Base-by-base conservation (phyloP, 2,113 vertebrate genomes). In the Pitta sordida region DNA sequence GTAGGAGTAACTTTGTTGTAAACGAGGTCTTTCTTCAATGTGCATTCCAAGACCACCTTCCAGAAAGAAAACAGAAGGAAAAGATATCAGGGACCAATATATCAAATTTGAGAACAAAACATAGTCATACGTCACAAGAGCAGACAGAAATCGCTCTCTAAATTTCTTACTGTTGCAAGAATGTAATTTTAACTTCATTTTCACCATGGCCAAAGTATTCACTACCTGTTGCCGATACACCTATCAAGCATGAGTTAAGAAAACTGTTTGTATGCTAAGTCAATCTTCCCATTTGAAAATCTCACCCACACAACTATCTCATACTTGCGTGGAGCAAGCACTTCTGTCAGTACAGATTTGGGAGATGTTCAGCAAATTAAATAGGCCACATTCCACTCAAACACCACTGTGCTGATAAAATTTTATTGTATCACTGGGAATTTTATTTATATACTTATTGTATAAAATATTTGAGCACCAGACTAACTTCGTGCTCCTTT, bases 1-100 rank as follows among this genome's bases (percentile, higher is more conserved):
- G 99, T 99, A 97, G 99, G 99, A 92, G 98, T 99, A 97, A 99
- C 99, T 97, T 99, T 99, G 98, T 99, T 99, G 96, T 99, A 99
- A 95, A 99, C 97, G 39, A 99, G 97, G 93, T 99, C 98, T 97
- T 98, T 99, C 97, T 99, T 99, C 95, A 99, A 98, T 76, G 98
- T 98, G 96, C 99, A 99, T 97, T 99, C 99, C 98, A 99, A 98
- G 96, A 99, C 98, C 97, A 99, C 98, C 99, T 99, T 96, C 60
- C 68, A 93, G 76, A 92, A 94, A 92, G 46, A 67, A 96, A 88
- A 95, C 27, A 80, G 71, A 53, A 86, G 19, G 53, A 58, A 86
- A 77, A 90, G 4, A 7, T 27, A 68, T 32, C 70, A 96, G 20
- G 44, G 32, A 81, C 13, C 24, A 75, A 71, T 2, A 32, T 3